phyloP scores from a whole-genome alignment of 92 coral and sea anemone genomes.

The Desmophyllum pertusum region DNA sequence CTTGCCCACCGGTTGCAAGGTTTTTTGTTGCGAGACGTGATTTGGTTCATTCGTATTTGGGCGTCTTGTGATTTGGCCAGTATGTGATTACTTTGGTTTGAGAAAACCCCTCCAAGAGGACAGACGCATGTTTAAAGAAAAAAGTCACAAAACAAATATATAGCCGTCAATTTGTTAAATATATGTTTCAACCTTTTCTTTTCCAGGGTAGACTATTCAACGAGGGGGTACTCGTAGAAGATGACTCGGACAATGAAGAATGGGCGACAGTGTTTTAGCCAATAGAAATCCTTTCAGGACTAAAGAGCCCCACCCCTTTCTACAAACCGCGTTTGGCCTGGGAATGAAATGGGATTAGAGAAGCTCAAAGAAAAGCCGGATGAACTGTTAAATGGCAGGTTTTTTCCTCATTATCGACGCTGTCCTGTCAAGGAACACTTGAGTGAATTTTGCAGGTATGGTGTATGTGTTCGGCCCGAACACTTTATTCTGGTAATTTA shows the following conservation, averaged over 20 bases:
- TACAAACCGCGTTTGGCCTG: slow-evolving; percentile 67
- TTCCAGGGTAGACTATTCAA: slow-evolving; percentile 47
- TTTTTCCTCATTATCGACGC: background rate
- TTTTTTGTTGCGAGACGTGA: background rate
- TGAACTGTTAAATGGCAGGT: background rate
- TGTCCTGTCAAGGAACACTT: slow-evolving; percentile 23
- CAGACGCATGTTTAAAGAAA: too few species aligned
- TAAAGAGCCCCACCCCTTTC: slow-evolving; percentile 51
- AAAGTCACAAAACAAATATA: too few species aligned
- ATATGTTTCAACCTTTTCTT: background rate
- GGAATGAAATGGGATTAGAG: slow-evolving; percentile 66
- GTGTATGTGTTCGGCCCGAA: background rate
- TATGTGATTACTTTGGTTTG: background rate
- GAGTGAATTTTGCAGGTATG: slow-evolving; percentile 32
- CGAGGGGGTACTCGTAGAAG: slow-evolving; percentile 28
- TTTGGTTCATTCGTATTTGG: background rate
- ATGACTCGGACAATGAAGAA: slow-evolving; percentile 51
- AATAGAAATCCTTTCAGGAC: slow-evolving; percentile 56
- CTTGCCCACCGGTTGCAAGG: background rate
- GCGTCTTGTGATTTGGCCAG: background rate
- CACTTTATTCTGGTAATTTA: too few species aligned
- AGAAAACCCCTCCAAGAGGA: too few species aligned
- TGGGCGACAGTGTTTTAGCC: background rate
- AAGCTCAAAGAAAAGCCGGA: slow-evolving; percentile 22
- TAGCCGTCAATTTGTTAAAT: too few species aligned